Evolutionary conservation across 2,888 invertebrate species (phyloP).

Genomic region (Leptarthrus brevirostris): DNA sequence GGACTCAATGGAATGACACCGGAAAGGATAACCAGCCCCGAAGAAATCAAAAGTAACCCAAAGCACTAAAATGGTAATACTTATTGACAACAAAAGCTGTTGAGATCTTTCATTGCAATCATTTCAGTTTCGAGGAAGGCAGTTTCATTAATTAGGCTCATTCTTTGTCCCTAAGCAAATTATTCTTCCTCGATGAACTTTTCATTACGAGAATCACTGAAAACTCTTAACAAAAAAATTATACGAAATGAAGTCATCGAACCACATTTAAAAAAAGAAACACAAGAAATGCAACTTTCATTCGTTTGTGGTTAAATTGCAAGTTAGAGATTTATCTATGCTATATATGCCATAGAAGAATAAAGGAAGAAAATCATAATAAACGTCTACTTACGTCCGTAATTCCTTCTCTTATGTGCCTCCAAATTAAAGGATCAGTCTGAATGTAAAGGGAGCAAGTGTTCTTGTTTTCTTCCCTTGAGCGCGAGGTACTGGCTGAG

Average conservation of each 20-base stretch:
- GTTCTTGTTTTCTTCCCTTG: conserved; percentile 81
- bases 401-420: conserved; percentile 86
- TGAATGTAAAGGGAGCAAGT: conserved; percentile 97
- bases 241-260: conserved; percentile 17
- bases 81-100: conserved; percentile 27
- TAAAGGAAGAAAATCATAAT: conserved; percentile 39
- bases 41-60: too few species aligned
- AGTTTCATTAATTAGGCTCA: conserved; percentile 33
- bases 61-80: too few species aligned
- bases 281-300: not conserved
- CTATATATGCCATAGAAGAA: conserved; percentile 41
- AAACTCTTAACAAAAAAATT: not conserved
- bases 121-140: not conserved
- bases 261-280: not conserved
- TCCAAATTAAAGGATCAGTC: conserved; percentile 98
- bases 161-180: conserved; percentile 7
- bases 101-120: not conserved
- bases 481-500: conserved; percentile 62
- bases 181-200: not conserved
- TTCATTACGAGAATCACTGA: not conserved
- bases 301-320: not conserved
- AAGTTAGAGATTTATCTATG: conserved; percentile 6
- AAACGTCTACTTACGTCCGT: conserved; percentile 75
- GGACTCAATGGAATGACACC: too few species aligned
- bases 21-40: too few species aligned